Percentiles rank a stretch among this genome's conserved stretches.
Evolutionary conservation across 1,140 invertebrate genomes (phyloP).

Genomic region (Adoxophyes honmai): DNA sequence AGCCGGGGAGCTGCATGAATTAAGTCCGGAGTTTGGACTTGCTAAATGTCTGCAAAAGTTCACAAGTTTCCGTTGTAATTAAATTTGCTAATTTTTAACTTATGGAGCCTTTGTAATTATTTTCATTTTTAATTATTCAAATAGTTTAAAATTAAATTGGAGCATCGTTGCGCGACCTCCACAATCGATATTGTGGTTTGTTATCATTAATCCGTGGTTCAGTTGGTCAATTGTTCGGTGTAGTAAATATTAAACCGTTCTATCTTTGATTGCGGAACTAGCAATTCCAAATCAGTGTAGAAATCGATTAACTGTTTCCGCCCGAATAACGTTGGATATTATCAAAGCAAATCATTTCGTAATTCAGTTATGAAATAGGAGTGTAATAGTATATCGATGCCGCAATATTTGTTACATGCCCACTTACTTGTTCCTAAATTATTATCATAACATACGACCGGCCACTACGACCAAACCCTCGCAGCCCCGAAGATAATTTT

Average conservation of each 20-base stretch:
- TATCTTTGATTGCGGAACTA: no score
- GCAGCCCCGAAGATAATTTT: slow-evolving; percentile 50
- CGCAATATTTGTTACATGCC: slow-evolving; percentile 3
- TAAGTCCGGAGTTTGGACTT: neutral
- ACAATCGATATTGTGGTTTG: no score
- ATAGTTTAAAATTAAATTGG: no score
- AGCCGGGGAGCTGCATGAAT: neutral
- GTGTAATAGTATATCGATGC: neutral
- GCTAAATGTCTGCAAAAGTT: neutral
- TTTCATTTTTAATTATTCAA: no score
- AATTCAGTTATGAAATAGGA: neutral
- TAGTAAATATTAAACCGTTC: no score
- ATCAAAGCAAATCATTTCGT: neutral
- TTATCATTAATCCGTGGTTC: no score
- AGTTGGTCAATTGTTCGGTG: no score
- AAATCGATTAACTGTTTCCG: no score
- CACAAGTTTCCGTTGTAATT: neutral
- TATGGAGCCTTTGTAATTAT: no score
- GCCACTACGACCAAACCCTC: slow-evolving; percentile 28
- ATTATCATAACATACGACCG: slow-evolving; percentile 32
- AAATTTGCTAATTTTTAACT: neutral
- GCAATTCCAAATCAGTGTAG: no score
- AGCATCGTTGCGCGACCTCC: no score
- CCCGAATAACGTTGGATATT: no score
- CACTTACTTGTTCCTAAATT: slow-evolving; percentile 10